A percentile compares a stretch with the other conserved stretches of the same genome.
These are phyloP conservation scores for Salticus scenicus DNA, from an alignment of 2,888 invertebrate genomes.

Conservation along the genomic window DNA sequence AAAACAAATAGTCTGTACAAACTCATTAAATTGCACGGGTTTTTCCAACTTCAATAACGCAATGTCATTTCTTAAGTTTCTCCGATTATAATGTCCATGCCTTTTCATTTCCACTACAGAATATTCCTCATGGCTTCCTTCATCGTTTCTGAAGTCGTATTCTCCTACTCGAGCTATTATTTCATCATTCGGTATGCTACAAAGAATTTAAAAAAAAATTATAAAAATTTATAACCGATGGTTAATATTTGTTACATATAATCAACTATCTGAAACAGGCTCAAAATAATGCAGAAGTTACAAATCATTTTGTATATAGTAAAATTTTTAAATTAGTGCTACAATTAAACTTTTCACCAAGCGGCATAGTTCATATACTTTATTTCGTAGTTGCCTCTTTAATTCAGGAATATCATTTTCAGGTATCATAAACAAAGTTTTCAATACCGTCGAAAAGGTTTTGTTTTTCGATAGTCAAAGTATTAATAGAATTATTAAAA, in stretches of 20 bases:
- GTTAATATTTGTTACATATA: too few species aligned
- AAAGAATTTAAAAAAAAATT: background rate
- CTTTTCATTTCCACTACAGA: constrained; percentile 43
- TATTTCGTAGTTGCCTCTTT: too few species aligned
- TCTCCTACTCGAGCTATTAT: constrained; percentile 54
- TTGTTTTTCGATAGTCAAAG: too few species aligned
- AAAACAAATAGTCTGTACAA: constrained; percentile 73
- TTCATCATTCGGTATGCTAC: constrained; percentile 9
- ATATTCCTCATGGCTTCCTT: constrained; percentile 38
- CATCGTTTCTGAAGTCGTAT: constrained; percentile 41
- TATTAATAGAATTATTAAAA: too few species aligned
- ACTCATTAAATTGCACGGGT: constrained; percentile 83
- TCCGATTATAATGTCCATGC: constrained; percentile 44
- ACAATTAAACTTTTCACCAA: too few species aligned
- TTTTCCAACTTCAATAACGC: constrained; percentile 89
- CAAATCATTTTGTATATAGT: too few species aligned
- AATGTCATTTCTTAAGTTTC: constrained; percentile 74
- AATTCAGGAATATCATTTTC: too few species aligned
- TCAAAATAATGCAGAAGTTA: background rate
- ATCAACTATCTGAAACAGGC: too few species aligned
- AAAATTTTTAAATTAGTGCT: too few species aligned
- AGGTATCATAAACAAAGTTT: too few species aligned
- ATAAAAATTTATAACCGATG: background rate
- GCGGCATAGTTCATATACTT: too few species aligned
- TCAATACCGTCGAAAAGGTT: too few species aligned